These are phyloP conservation scores for Hemithea aestivaria DNA, from an alignment of 2,888 invertebrate genomes.

Conservation along the genomic window DNA sequence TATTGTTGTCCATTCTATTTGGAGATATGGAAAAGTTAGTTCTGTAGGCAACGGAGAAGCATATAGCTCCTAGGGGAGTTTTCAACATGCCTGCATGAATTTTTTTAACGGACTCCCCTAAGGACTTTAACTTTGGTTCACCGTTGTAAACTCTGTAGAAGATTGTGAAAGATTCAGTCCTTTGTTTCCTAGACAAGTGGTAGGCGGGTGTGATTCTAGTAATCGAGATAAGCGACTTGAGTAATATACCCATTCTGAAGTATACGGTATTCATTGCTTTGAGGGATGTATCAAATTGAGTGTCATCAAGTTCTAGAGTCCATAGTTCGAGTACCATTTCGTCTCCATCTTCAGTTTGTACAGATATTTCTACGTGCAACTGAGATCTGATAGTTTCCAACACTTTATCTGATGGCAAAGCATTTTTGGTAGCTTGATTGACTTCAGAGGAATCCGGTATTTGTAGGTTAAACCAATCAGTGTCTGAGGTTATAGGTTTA, in stretches of 20 bases:
- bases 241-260: constrained; percentile 93
- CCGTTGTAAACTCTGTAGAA: constrained; percentile 93
- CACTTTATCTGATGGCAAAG: constrained; percentile 74
- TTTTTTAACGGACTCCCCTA: constrained; percentile 90
- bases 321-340: constrained; percentile 95
- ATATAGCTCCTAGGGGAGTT: constrained; percentile 92
- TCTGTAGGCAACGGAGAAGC: constrained; percentile 90
- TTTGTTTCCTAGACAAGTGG: constrained; percentile 92
- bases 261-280: constrained; percentile 91
- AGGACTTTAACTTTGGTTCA: constrained; percentile 84
- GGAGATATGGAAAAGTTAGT: constrained; percentile 96
- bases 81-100: constrained; percentile 91
- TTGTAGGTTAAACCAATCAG: constrained; percentile 95
- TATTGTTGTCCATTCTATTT: constrained; percentile 84
- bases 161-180: constrained; percentile 93
- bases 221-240: constrained; percentile 93
- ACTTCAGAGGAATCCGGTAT: constrained; percentile 93
- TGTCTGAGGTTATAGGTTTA: constrained; percentile 86
- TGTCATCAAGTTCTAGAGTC: constrained; percentile 86
- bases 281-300: constrained; percentile 82
- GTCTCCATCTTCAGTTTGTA: constrained; percentile 93
- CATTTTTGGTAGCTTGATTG: constrained; percentile 88
- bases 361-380: constrained; percentile 92
- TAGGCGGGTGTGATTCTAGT: constrained; percentile 96
- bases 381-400: constrained; percentile 78